Percentiles rank a stretch among this genome's conserved stretches.
Conservation (phyloP, 2,888 invertebrate species). For the Crossocerus cetratus region DNA sequence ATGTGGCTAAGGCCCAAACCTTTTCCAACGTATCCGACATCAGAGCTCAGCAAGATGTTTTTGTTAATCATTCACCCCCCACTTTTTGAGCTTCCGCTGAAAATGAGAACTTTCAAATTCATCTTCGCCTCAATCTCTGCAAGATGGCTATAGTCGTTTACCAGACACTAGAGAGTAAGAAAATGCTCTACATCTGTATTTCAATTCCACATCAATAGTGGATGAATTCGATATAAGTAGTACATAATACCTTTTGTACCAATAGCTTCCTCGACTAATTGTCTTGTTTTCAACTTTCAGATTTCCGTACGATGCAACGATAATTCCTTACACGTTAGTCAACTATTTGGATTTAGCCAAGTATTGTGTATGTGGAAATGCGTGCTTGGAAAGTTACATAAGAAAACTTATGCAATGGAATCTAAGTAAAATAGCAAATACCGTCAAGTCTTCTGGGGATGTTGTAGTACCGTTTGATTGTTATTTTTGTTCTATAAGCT, state of each 20-base stretch:
- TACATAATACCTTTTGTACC: conserved; percentile 6
- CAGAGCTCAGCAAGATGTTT: no score
- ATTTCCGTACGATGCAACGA: conserved; percentile 79
- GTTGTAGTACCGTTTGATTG: conserved; percentile 79
- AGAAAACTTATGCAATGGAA: conserved; percentile 48
- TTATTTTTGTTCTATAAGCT: conserved; percentile 81
- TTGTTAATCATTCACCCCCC: no score
- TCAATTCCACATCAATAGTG: no score
- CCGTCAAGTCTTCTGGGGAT: conserved; percentile 64
- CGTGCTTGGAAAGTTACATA: conserved; percentile 71
- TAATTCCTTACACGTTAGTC: conserved; percentile 81
- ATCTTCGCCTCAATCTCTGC: no score
- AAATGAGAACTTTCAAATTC: no score
- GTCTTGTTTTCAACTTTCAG: conserved; percentile 64
- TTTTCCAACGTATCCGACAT: no score
- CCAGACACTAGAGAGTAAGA: no score
- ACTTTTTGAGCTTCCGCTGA: no score
- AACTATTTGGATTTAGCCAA: conserved; percentile 81
- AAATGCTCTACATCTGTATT: no score
- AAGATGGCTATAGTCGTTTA: no score
- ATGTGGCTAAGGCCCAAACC: no score
- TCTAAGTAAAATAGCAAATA: conserved; percentile 56
- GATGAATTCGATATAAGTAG: background rate
- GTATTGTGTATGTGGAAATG: conserved; percentile 82
- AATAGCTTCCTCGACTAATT: conserved; percentile 7